phyloP scores from a whole-genome alignment of 2,113 vertebrate genomes.

The Microtus montanus region DNA sequence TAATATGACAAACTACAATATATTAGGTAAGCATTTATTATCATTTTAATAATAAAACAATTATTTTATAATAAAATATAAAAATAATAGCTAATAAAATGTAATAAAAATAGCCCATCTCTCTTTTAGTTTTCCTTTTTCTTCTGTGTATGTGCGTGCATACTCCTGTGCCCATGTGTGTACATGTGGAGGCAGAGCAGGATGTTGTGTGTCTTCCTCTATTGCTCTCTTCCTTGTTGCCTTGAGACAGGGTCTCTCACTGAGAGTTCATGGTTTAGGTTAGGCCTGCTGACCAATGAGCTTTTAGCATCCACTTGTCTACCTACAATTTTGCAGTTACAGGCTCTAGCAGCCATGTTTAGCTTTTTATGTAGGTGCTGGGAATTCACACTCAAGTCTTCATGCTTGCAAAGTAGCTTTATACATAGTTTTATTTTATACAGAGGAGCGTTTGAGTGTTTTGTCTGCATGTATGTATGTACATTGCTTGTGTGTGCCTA shows the following conservation, averaged over 20 bases:
- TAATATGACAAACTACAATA: not conserved
- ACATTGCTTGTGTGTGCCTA: no score
- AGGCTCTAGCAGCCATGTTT: no score
- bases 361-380: no score
- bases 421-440: no score
- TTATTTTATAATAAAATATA: no score
- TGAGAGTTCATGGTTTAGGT: not conserved
- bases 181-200: not conserved
- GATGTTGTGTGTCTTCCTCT: not conserved
- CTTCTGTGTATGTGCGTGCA: not conserved
- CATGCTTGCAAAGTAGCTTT: no score
- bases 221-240: not conserved
- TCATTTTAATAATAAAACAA: not conserved
- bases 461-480: no score
- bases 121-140: not conserved
- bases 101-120: not conserved
- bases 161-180: not conserved
- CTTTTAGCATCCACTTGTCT: not conserved
- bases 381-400: no score
- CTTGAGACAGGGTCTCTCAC: not conserved
- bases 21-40: not conserved
- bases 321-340: not conserved
- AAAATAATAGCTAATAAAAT: no score
- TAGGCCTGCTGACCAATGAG: not conserved
- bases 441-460: no score